These are phyloP conservation scores for Diprion similis DNA, from an alignment of 1,140 invertebrate species.

Conservation along the genomic window DNA sequence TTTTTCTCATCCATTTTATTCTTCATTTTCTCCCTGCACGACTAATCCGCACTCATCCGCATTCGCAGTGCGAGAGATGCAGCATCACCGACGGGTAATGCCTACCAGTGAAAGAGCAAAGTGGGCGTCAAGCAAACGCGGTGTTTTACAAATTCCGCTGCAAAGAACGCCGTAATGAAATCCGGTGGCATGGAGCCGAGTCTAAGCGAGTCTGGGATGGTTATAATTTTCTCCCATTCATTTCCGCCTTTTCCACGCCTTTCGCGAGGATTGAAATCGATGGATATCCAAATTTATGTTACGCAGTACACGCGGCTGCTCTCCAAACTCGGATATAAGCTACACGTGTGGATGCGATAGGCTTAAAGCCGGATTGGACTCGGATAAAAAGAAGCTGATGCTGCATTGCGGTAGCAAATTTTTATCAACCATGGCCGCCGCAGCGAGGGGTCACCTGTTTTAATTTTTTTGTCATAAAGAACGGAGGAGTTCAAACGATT, in stretches of 20 bases:
- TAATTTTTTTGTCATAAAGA: constrained; percentile 43
- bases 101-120: no score
- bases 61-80: neutral
- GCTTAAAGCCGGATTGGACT: neutral
- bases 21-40: neutral
- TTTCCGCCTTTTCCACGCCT: no score
- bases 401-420: constrained; percentile 19
- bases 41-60: neutral
- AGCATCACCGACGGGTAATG: no score
- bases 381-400: neutral
- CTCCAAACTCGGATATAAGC: neutral
- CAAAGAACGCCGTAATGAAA: no score
- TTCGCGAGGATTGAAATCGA: neutral
- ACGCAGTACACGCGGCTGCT: neutral
- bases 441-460: constrained; percentile 31
- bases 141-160: no score
- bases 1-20: neutral
- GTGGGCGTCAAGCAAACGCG: no score
- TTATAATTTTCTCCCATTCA: no score
- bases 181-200: no score
- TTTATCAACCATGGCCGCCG: constrained; percentile 19
- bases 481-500: constrained; percentile 36
- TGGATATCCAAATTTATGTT: neutral
- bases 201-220: no score
- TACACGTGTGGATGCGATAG: neutral